Evolutionary conservation across 2,888 invertebrate species (phyloP).

Genomic region (Aspidiotus rigidus): DNA sequence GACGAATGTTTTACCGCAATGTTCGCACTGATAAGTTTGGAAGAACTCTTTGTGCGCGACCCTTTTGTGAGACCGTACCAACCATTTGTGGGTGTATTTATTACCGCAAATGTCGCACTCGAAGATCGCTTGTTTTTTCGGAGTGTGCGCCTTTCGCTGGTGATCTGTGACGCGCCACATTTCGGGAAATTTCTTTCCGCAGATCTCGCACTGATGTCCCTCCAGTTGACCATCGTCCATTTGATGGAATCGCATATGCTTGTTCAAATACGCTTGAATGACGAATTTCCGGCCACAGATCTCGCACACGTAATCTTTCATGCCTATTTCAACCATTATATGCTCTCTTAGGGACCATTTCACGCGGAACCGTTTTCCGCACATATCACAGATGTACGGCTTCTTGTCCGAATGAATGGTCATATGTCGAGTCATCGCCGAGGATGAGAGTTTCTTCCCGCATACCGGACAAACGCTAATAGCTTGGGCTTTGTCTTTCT

Average conservation of each 20-base stretch:
- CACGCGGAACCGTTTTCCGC: slow-evolving; percentile 25
- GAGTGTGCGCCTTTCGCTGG: slow-evolving; percentile 20
- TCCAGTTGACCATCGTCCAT: slow-evolving; percentile 28
- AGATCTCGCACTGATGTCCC: slow-evolving; percentile 26
- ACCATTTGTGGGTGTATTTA: slow-evolving; percentile 24
- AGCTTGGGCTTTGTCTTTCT: not conserved
- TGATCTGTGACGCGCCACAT: slow-evolving; percentile 26
- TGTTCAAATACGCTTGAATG: slow-evolving; percentile 25
- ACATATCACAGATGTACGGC: slow-evolving; percentile 19
- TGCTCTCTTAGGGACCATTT: slow-evolving; percentile 28
- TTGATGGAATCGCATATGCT: slow-evolving; percentile 24
- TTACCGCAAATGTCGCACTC: slow-evolving; percentile 23
- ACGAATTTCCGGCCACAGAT: slow-evolving; percentile 27
- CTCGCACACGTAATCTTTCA: slow-evolving; percentile 30
- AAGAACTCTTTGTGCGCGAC: slow-evolving; percentile 19
- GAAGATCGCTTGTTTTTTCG: slow-evolving; percentile 5
- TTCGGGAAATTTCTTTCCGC: slow-evolving; percentile 26
- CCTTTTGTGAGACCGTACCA: slow-evolving; percentile 22
- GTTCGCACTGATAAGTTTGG: slow-evolving; percentile 18
- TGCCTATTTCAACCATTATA: slow-evolving; percentile 28
- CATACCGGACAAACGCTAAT: slow-evolving; percentile 20
- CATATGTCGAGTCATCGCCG: slow-evolving; percentile 15
- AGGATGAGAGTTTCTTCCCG: slow-evolving; percentile 15
- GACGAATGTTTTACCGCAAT: slow-evolving; percentile 19
- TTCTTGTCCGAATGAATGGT: slow-evolving; percentile 22